Conservation (phyloP, 2,888 invertebrate genomes). For the Peribatodes rhomboidaria region DNA sequence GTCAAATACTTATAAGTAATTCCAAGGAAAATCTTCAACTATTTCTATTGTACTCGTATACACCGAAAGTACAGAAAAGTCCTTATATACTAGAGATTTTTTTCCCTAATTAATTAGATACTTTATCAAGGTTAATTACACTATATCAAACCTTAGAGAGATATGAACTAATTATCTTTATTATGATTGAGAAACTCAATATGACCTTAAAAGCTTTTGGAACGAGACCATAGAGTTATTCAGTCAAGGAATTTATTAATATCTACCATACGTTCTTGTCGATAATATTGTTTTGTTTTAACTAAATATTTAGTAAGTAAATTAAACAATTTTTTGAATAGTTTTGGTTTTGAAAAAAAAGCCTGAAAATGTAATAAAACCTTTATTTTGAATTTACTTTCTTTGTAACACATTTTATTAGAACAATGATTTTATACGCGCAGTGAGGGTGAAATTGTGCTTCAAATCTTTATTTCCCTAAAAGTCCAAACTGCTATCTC, state of each 20-base stretch:
- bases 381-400: too few relatives aligned
- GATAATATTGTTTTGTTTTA: too few relatives aligned
- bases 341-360: too few relatives aligned
- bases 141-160: neutral
- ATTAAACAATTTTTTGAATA: too few relatives aligned
- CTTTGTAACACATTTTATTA: too few relatives aligned
- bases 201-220: neutral
- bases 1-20: neutral
- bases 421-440: too few relatives aligned
- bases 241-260: neutral
- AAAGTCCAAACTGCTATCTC: too few relatives aligned
- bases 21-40: neutral
- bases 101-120: neutral
- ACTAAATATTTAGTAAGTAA: too few relatives aligned
- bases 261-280: neutral
- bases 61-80: neutral
- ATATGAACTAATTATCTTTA: neutral
- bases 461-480: too few relatives aligned
- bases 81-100: constrained; percentile 14
- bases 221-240: neutral
- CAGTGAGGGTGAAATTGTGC: too few relatives aligned
- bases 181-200: neutral
- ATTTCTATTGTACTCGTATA: neutral
- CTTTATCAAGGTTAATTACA: neutral
- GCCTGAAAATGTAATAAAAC: too few relatives aligned